phyloP scores from a whole-genome alignment of 2,888 invertebrate species.

The Limnephilus auricula region DNA sequence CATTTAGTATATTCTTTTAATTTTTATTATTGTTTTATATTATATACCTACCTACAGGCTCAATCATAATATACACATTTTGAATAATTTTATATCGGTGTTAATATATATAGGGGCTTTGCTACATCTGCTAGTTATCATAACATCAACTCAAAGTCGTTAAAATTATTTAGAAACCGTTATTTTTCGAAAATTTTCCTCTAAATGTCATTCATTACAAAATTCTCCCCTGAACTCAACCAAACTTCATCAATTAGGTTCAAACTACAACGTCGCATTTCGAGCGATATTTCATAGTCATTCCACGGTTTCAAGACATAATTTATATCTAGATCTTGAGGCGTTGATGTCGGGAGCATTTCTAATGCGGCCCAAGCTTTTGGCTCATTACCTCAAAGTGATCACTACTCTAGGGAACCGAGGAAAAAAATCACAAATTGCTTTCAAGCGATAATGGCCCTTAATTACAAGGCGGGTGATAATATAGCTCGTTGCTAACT shows the following conservation, averaged over 20 bases:
- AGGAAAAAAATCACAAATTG: conserved; percentile 33
- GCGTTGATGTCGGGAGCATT: neutral
- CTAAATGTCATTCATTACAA: neutral
- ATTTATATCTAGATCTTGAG: neutral
- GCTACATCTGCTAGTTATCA: neutral
- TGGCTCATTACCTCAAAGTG: conserved; percentile 20
- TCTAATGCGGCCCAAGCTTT: neutral
- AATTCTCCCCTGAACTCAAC: neutral
- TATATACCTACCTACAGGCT: no score
- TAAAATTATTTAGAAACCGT: neutral
- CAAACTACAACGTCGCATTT: neutral
- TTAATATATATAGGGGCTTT: neutral
- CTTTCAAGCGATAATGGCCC: conserved; percentile 59
- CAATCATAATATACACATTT: neutral
- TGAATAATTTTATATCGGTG: neutral
- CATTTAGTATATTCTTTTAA: no score
- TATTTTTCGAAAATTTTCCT: neutral
- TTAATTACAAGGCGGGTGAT: conserved; percentile 62
- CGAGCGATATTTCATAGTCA: neutral
- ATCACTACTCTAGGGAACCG: conserved; percentile 13
- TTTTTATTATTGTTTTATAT: no score
- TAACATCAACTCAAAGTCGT: neutral
- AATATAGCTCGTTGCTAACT: conserved; percentile 37
- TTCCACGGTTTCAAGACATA: neutral
- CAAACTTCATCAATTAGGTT: conserved; percentile 22